Base-by-base conservation (phyloP, 1,140 invertebrate genomes). In the Lethrus apterus region DNA sequence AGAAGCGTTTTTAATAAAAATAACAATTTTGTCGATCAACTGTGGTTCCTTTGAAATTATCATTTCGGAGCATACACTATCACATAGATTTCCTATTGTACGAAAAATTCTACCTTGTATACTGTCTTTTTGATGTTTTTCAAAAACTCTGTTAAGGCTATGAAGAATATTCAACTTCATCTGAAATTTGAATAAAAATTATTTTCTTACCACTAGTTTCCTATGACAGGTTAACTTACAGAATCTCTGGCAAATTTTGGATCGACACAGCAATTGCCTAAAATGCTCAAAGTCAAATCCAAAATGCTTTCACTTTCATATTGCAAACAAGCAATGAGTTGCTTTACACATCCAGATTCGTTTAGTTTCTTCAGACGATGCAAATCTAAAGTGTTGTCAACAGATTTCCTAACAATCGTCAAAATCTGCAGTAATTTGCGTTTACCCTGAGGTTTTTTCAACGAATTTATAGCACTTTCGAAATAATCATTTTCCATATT, bases 181-280 rank as follows among this genome's bases (percentile, higher is more conserved):
- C 40, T 29, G 15, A 18, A 42, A 42, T 14, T 40, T 40, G 10
- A 10, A 18, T 17, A 11, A 3, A 19, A 13, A 18, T 23, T n/a
- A n/a, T 26, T 10, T 42, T 18, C 7, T 5, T 2, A n/a, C 30
- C 3, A 42, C 13, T 42, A n/a, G 24, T 26, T 26, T 26, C 24
- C 24, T 26, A 26, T 26, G 5, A 26, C n/a, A 7, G 7, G 11
- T 15, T 24, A n/a, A 59, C 60, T 56, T 55, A 62, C 56, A 17
- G 52, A 31, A 29, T 56, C 54, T 26, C 46, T 54, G 7, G 60
- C 47, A 51, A 48, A 58, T 52, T 68, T 64, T 49, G 67, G 63
- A 51, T 77, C 69, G 52, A 76, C 62, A 52, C 73, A 73, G 55
- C 74, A 70, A 60, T 77, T 76, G n/a, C 74, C 75, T 26, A 78